Percentiles rank a stretch among this genome's conserved stretches.
Conservation (phyloP, 2,797 vertebrate genomes). For the Manis crassicaudata region DNA sequence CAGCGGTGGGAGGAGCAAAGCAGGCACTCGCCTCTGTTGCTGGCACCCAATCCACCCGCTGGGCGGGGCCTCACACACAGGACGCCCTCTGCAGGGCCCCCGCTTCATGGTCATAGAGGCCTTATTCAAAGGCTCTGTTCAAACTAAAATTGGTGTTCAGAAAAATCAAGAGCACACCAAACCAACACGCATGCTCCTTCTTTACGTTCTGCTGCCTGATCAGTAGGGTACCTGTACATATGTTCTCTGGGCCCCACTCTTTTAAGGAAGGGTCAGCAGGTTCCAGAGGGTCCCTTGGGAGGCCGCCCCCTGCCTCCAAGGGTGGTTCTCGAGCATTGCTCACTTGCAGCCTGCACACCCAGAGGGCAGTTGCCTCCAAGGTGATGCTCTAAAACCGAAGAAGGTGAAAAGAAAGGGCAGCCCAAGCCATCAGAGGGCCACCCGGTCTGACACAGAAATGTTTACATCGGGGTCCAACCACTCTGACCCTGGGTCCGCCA, state of each 20-base stretch:
- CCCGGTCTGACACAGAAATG: neutral
- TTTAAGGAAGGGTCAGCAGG: constrained; percentile 65
- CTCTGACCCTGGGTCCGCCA: constrained; percentile 69
- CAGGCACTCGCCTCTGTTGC: neutral
- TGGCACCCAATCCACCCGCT: accelerated
- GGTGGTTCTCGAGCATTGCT: neutral
- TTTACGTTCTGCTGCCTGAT: neutral
- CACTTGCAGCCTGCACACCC: neutral
- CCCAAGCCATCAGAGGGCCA: neutral
- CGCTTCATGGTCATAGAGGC: no score
- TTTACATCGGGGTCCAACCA: constrained; percentile 69
- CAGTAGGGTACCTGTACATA: neutral
- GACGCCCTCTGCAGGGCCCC: neutral
- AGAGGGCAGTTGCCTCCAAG: neutral
- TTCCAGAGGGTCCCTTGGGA: neutral
- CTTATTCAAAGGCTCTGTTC: neutral
- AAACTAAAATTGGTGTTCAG: neutral
- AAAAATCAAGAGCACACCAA: neutral
- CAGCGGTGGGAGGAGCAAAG: neutral
- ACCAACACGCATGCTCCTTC: neutral
- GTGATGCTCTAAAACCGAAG: neutral
- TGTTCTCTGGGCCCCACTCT: neutral
- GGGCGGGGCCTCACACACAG: neutral
- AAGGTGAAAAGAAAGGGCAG: constrained; percentile 22
- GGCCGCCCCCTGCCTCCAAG: neutral